Conservation (phyloP, 2,888 invertebrate genomes). For the Incurvaria masculella region DNA sequence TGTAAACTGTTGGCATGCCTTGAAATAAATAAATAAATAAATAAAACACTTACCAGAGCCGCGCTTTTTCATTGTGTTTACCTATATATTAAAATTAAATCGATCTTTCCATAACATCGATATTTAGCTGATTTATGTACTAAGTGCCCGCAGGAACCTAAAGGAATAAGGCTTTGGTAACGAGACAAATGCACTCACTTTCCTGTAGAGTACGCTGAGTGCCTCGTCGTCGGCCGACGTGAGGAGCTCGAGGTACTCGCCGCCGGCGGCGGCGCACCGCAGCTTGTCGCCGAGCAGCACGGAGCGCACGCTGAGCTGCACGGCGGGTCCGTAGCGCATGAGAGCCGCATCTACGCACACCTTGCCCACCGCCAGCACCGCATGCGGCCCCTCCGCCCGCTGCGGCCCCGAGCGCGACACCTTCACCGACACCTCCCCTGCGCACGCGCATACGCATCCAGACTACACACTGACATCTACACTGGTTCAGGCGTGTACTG, state of each 20-base stretch:
- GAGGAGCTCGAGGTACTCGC: constrained; percentile 71
- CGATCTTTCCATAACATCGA: too few relatives aligned
- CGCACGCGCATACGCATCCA: neutral
- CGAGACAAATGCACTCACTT: constrained; percentile 57
- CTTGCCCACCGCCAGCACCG: constrained; percentile 67
- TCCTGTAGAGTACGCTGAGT: constrained; percentile 70
- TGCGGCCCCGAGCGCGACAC: constrained; percentile 60
- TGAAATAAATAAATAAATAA: too few relatives aligned
- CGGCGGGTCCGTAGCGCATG: constrained; percentile 75
- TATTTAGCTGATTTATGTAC: too few relatives aligned
- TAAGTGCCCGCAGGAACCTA: too few relatives aligned
- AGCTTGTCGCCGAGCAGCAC: constrained; percentile 71
- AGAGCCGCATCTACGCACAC: constrained; percentile 70
- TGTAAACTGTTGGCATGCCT: too few relatives aligned
- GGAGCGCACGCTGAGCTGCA: constrained; percentile 65
- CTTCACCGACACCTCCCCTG: constrained; percentile 62
- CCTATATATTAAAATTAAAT: too few relatives aligned
- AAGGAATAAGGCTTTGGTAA: too few relatives aligned
- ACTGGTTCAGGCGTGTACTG: too few relatives aligned
- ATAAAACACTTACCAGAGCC: too few relatives aligned
- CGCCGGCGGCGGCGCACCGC: constrained; percentile 69
- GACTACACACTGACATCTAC: too few relatives aligned
- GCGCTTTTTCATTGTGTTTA: too few relatives aligned
- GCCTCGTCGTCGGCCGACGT: constrained; percentile 62
- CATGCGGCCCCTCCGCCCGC: constrained; percentile 66